These are phyloP conservation scores for Gallinago paraguaiae DNA, from an alignment of 2,113 vertebrate species.

Conservation along the genomic window DNA sequence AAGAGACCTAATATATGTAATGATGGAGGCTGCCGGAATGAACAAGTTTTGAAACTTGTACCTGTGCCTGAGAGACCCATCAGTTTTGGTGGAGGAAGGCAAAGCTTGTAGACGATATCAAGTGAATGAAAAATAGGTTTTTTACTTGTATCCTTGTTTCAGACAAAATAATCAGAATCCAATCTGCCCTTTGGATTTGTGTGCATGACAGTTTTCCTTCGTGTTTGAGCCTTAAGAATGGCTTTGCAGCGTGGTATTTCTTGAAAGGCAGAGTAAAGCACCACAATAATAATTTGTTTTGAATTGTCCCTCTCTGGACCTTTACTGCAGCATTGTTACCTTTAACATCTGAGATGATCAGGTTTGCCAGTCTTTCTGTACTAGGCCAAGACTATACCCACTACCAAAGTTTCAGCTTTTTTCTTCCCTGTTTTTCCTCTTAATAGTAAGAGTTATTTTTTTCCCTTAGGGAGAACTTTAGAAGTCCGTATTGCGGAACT, in stretches of 20 bases:
- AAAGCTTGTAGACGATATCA: not conserved
- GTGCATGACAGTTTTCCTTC: not conserved
- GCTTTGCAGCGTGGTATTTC: not conserved
- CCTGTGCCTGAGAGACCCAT: rapidly evolving
- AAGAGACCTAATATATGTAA: not conserved
- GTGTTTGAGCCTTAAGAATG: not conserved
- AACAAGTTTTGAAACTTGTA: not conserved
- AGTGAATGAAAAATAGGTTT: not conserved
- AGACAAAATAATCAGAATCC: not conserved
- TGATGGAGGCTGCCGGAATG: not conserved
- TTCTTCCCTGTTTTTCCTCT: not conserved
- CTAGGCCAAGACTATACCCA: not conserved
- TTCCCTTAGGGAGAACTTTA: not conserved
- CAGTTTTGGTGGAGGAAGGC: not conserved
- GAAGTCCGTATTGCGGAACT: not conserved
- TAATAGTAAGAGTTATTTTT: not conserved
- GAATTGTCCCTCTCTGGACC: not conserved
- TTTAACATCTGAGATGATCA: not conserved
- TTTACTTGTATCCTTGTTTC: not conserved
- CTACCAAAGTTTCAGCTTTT: not conserved
- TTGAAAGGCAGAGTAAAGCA: not conserved
- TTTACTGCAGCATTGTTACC: not conserved
- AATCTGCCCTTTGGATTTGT: not conserved
- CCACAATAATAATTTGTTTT: not conserved
- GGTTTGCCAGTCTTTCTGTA: not conserved